Conservation (phyloP, 2,797 vertebrate genomes). For the Cuniculus paca region DNA sequence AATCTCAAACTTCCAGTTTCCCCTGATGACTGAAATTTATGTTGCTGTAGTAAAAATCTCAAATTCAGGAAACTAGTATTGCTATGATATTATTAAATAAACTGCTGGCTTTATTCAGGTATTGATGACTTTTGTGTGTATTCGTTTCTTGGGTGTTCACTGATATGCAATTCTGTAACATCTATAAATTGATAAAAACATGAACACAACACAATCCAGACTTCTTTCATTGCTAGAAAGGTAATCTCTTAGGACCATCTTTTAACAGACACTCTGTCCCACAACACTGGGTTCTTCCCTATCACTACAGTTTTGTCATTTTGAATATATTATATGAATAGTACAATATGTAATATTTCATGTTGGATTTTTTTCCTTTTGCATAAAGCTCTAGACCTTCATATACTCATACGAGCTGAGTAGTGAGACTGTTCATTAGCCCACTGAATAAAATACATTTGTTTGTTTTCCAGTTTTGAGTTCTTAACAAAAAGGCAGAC, state of each 20-base stretch:
- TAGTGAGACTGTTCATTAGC: not conserved
- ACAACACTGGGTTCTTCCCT: not conserved
- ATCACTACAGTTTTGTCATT: not conserved
- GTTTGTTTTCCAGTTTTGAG: not conserved
- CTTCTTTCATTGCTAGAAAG: not conserved
- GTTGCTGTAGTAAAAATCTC: not conserved
- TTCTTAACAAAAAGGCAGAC: not conserved
- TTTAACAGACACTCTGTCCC: not conserved
- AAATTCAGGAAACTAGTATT: not conserved
- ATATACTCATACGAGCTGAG: not conserved
- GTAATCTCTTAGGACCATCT: not conserved
- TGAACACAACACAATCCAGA: not conserved
- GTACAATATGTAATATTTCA: not conserved
- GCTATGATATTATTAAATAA: not conserved
- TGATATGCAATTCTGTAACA: not conserved
- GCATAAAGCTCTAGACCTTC: not conserved
- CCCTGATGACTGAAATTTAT: not conserved
- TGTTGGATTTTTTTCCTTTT: not conserved
- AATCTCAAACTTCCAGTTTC: not conserved
- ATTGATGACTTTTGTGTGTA: not conserved
- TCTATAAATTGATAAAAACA: not conserved
- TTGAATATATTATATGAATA: not conserved
- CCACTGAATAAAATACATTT: not conserved
- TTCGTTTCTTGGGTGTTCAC: not conserved
- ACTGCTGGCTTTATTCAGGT: not conserved